Evolutionary conservation across 2,888 invertebrate genomes (phyloP).

Genomic region (Pandemis heparana): DNA sequence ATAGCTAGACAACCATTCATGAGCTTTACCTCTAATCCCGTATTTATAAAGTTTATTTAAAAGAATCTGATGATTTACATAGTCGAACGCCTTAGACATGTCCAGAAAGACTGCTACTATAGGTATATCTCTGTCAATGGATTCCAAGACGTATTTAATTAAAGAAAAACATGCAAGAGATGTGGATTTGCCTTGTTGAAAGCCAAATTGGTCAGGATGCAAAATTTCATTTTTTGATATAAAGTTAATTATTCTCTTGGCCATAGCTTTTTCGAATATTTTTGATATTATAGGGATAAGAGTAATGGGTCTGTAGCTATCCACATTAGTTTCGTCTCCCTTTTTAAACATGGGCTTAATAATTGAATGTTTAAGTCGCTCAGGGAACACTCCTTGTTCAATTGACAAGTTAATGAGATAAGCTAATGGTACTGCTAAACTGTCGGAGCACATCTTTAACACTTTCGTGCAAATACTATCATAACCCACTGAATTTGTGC

Average conservation of each 20-base stretch:
- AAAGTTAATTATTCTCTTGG: no score
- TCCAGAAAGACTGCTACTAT: background rate
- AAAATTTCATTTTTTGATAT: background rate
- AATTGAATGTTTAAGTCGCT: no score
- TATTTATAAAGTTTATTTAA: background rate
- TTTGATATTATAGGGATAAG: no score
- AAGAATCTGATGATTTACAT: background rate
- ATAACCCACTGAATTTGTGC: no score
- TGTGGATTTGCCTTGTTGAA: background rate
- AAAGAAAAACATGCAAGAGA: background rate
- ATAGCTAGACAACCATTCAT: background rate
- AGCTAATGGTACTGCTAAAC: background rate
- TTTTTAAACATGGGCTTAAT: no score
- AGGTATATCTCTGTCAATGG: background rate
- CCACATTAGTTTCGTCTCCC: no score
- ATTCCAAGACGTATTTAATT: background rate
- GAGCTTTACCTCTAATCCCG: background rate
- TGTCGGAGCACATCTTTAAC: no score
- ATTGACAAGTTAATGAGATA: no score
- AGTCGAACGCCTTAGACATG: background rate
- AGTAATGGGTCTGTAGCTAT: no score
- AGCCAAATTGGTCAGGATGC: background rate
- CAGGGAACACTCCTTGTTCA: no score
- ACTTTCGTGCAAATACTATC: no score
- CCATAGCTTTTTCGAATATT: no score